Evolutionary conservation across 1,140 invertebrate species (phyloP).

Genomic region (Drosophila equinoxialis): DNA sequence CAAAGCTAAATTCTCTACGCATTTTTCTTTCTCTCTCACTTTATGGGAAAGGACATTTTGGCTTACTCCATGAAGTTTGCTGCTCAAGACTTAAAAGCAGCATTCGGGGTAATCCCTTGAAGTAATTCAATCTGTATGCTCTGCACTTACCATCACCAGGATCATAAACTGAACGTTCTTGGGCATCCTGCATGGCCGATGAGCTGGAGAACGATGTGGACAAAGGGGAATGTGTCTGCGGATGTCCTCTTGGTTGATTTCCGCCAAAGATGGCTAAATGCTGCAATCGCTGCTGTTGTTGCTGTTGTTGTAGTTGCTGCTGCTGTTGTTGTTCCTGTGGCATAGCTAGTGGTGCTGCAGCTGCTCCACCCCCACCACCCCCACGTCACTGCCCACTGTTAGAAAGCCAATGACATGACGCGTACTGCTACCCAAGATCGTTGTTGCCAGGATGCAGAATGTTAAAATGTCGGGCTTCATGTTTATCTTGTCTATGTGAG

Average conservation of each 20-base stretch:
- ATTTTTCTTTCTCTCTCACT: too few relatives aligned
- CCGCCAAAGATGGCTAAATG: slow-evolving; percentile 22
- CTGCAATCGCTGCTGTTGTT: slow-evolving; percentile 24
- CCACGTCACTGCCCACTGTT: slow-evolving; percentile 29
- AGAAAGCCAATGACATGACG: slow-evolving; percentile 64
- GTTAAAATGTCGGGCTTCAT: slow-evolving; percentile 65
- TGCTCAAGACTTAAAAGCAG: slow-evolving; percentile 14
- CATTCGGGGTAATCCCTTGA: slow-evolving; percentile 42
- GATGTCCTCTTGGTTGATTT: slow-evolving; percentile 15
- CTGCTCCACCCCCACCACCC: background rate
- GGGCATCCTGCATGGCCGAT: slow-evolving; percentile 52
- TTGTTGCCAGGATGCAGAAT: slow-evolving; percentile 63
- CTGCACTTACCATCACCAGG: slow-evolving; percentile 78
- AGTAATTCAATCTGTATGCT: slow-evolving; percentile 32
- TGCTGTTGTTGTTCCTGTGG: slow-evolving; percentile 20
- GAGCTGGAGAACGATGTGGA: slow-evolving; percentile 13
- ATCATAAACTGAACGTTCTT: slow-evolving; percentile 79
- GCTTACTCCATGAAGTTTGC: background rate
- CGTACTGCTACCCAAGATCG: slow-evolving; percentile 67
- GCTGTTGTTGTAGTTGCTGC: background rate
- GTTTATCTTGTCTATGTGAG: slow-evolving; percentile 16
- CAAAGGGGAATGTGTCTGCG: slow-evolving; percentile 29
- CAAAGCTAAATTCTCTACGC: slow-evolving; percentile 10
- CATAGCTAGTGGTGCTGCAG: slow-evolving; percentile 12
- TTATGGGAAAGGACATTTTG: background rate